These are phyloP conservation scores for Sarcophaga peregrina DNA, from an alignment of 1,140 invertebrate species.

Conservation along the genomic window DNA sequence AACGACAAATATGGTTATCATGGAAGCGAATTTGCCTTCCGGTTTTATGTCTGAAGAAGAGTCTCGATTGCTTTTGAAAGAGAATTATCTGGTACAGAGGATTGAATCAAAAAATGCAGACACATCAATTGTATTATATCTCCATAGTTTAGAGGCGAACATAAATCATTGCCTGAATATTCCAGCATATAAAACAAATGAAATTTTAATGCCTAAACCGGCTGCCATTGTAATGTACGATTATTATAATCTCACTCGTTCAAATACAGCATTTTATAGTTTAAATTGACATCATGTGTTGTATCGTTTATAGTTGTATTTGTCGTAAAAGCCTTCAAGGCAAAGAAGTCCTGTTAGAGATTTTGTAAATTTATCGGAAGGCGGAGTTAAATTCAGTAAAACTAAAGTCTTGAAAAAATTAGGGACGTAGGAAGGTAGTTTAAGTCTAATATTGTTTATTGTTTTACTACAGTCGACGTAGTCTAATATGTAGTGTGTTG, in stretches of 20 bases:
- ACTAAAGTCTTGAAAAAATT: too few species aligned
- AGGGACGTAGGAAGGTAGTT: too few species aligned
- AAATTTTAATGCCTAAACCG: not conserved
- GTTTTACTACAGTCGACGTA: too few species aligned
- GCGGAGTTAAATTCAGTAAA: too few species aligned
- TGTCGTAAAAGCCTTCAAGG: too few species aligned
- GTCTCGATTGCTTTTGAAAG: slow-evolving; percentile 32
- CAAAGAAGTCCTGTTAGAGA: too few species aligned
- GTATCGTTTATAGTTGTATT: too few species aligned
- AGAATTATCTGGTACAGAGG: slow-evolving; percentile 56
- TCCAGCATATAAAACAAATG: not conserved
- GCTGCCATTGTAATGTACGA: not conserved
- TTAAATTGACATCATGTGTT: not conserved
- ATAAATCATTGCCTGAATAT: not conserved
- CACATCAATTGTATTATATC: not conserved
- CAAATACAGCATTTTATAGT: slow-evolving; percentile 7
- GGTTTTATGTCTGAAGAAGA: slow-evolving; percentile 72
- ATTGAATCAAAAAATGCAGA: slow-evolving; percentile 78
- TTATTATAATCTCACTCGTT: slow-evolving; percentile 13
- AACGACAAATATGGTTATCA: slow-evolving; percentile 87
- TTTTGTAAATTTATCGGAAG: too few species aligned
- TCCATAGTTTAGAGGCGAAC: not conserved
- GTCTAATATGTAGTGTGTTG: too few species aligned
- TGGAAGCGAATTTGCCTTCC: slow-evolving; percentile 86
- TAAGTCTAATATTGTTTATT: too few species aligned